Evolutionary conservation across 1,140 invertebrate species (phyloP).

Genomic region (Protaetia brevitarsis): DNA sequence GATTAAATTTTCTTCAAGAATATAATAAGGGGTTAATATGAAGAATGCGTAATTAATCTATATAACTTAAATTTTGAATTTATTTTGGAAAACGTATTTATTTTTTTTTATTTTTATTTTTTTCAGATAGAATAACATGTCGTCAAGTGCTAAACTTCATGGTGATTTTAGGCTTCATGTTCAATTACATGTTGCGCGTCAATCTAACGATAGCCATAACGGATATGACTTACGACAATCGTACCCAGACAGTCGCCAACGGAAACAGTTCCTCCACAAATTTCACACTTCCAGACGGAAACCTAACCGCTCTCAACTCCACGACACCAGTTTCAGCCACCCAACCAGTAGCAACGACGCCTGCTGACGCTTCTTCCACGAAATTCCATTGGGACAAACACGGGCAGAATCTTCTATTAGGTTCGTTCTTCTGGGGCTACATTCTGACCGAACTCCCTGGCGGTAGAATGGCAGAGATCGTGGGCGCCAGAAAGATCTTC

Average conservation of each 20-base stretch:
- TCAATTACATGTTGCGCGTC: conserved; percentile 83
- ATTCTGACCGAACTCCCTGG: conserved; percentile 84
- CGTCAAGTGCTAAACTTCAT: conserved; percentile 77
- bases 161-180: conserved; percentile 82
- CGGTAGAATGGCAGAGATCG: conserved; percentile 75
- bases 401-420: conserved; percentile 74
- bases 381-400: conserved; percentile 40
- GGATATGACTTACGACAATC: conserved; percentile 60
- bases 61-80: too few species aligned
- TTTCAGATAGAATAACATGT: conserved; percentile 69
- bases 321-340: conserved; percentile 6
- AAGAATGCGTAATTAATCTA: too few species aligned
- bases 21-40: too few species aligned
- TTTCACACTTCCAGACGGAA: conserved; percentile 38
- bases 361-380: conserved; percentile 27
- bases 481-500: conserved; percentile 80
- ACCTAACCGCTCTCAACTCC: background rate
- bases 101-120: conserved; percentile 26
- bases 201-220: conserved; percentile 89
- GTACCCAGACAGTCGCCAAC: conserved; percentile 3
- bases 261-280: conserved; percentile 35
- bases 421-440: conserved; percentile 89
- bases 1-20: too few species aligned
- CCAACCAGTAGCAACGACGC: conserved; percentile 18
- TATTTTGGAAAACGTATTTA: too few species aligned